Conservation (phyloP, 2,797 vertebrate species). For the Phrynocephalus forsythii region DNA sequence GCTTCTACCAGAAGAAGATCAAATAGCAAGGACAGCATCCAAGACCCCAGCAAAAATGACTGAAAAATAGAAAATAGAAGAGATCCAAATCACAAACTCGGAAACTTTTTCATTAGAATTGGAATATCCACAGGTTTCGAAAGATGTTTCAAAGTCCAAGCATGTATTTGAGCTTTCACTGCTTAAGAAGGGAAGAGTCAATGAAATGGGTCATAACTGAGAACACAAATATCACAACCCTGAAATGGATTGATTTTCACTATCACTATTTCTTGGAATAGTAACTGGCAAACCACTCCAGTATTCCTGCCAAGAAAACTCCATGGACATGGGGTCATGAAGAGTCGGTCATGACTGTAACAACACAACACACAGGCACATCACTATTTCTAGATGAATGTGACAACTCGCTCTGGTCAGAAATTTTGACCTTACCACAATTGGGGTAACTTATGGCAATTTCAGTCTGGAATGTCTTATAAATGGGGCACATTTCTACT, state of each 20-base stretch:
- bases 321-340: too few relatives aligned
- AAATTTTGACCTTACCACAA: neutral
- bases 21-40: conserved; percentile 89
- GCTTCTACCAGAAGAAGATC: conserved; percentile 88
- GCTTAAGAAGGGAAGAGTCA: neutral
- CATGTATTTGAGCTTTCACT: neutral
- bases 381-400: neutral
- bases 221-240: neutral
- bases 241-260: neutral
- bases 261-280: neutral
- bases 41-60: conserved; percentile 93
- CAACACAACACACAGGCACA: neutral
- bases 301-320: too few relatives aligned
- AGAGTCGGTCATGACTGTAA: too few relatives aligned
- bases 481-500: too few relatives aligned
- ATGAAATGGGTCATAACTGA: neutral
- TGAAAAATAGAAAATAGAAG: conserved; percentile 68
- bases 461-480: too few relatives aligned
- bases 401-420: neutral
- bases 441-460: neutral
- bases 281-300: too few relatives aligned
- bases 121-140: neutral
- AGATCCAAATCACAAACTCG: conserved; percentile 32
- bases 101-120: neutral
- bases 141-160: neutral